Base-by-base conservation (phyloP, 2,113 vertebrate genomes). In the Tenrec ecaudatus region DNA sequence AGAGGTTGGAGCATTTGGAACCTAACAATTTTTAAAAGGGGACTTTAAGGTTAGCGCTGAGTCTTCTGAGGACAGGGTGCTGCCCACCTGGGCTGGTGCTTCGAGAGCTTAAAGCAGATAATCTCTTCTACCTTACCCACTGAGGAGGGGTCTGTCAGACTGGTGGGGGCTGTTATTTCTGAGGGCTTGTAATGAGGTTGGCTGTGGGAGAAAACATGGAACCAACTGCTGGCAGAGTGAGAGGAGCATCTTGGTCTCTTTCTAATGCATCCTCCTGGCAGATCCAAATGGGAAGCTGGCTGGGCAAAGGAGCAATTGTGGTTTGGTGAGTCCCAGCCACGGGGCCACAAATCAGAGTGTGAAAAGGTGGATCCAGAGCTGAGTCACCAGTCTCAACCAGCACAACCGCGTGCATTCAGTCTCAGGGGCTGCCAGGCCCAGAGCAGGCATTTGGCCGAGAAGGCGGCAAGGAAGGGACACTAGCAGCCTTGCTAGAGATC, bases 401-500 rank as follows among this genome's bases (percentile, higher is more conserved):
- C 60, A 38, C 7, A 29, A 31, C 6, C 36, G 2, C 10, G 38
- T 1, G 12, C 19, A 3, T 7, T 17, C 38, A 40, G 6, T 5
- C 33, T 10, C 43, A 40, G 31, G 33, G 40, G 7, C 73, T 23
- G 3, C 53, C 20, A 71, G 64, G 73, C 25, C 22, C 0, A 62
- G 69, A 82, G 14, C 36, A 57, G 6, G 82, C 17, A 60, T 87
- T 83, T 89, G 53, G 40, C 86, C 77, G 78, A 9, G 40, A 47
- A 88, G 92, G 79, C 23, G 89, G 80, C 71, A 38, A 60, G 78
- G 77, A 38, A 17, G 31, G 82, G 71, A 75, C 9, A 40, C 66
- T 86, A 80, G 83, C 57, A 88, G 47, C 58, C 92, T 86, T 92
- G 36, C 40, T 82, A 25, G 73, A 73, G 82, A 71, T 96, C 77